phyloP scores from a whole-genome alignment of 37 sponge, comb jelly and placozoan genomes.

The Agelas oroides region DNA sequence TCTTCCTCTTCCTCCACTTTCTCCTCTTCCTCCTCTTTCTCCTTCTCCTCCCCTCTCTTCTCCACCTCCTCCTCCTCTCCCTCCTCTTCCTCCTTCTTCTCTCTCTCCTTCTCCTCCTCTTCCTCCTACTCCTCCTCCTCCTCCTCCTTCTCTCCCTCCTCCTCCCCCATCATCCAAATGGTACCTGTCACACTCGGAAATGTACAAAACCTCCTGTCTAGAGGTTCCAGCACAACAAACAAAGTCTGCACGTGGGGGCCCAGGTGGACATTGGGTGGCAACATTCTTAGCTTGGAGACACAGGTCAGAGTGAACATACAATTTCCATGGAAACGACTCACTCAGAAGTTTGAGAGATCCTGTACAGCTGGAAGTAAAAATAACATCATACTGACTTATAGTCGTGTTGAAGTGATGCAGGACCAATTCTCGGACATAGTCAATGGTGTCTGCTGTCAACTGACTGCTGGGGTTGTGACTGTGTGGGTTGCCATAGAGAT shows the following conservation, averaged over 20 bases:
- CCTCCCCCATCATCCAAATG: no score
- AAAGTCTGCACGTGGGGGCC: not conserved
- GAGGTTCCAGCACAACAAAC: no score
- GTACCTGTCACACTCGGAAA: no score
- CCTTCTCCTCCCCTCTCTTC: no score
- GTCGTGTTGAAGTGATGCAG: constrained; percentile 79
- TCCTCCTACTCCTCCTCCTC: not conserved
- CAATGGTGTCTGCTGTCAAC: constrained; percentile 53
- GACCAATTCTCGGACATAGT: constrained; percentile 62
- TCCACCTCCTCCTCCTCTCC: no score
- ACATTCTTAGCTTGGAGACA: not conserved
- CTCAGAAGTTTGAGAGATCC: constrained; percentile 79
- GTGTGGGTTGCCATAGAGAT: constrained; percentile 94
- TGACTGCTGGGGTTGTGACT: constrained; percentile 76
- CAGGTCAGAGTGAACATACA: not conserved
- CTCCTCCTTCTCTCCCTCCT: no score
- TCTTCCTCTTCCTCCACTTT: no score
- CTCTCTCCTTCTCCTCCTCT: no score
- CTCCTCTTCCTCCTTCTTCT: no score
- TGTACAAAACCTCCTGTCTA: no score
- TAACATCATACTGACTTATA: constrained; percentile 63
- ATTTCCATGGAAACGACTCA: constrained; percentile 83
- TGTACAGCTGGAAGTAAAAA: constrained; percentile 90
- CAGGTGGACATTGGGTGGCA: no score
- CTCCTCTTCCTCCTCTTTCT: no score